Percentiles rank a stretch among this genome's conserved stretches.
phyloP scores from a whole-genome alignment of 2,888 invertebrate genomes.

The Eurytoma adleriae region DNA sequence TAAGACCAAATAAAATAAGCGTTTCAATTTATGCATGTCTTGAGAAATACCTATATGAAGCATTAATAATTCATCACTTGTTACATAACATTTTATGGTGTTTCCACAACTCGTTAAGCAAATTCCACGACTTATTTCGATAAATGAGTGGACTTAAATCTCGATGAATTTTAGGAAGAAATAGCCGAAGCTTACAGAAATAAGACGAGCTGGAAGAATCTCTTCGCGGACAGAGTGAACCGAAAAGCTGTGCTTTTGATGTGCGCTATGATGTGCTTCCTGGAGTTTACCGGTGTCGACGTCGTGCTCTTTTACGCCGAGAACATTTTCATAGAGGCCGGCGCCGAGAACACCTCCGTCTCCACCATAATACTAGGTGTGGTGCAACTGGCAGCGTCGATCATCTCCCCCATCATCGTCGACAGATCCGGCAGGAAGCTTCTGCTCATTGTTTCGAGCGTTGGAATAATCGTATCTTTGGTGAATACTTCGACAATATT shows the following conservation, averaged over 20 bases:
- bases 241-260: constrained; percentile 87
- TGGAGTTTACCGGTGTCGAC: constrained; percentile 90
- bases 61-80: too few species aligned
- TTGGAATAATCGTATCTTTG: constrained; percentile 82
- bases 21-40: too few species aligned
- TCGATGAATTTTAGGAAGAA: constrained; percentile 64
- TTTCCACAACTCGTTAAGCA: too few species aligned
- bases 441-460: constrained; percentile 84
- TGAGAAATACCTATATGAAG: too few species aligned
- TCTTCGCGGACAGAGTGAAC: constrained; percentile 82
- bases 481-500: constrained; percentile 70
- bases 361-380: constrained; percentile 86
- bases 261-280: constrained; percentile 86
- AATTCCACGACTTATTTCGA: too few species aligned
- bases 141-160: too few species aligned
- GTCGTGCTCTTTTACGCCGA: constrained; percentile 89
- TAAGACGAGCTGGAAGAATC: constrained; percentile 77
- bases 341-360: constrained; percentile 79
- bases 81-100: too few species aligned
- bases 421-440: constrained; percentile 87
- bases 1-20: too few species aligned
- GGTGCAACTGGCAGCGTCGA: constrained; percentile 86
- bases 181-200: constrained; percentile 70
- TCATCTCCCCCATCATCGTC: constrained; percentile 84
- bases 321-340: constrained; percentile 83